phyloP scores from a whole-genome alignment of 2,797 vertebrate genomes.

The Erithacus rubecula region DNA sequence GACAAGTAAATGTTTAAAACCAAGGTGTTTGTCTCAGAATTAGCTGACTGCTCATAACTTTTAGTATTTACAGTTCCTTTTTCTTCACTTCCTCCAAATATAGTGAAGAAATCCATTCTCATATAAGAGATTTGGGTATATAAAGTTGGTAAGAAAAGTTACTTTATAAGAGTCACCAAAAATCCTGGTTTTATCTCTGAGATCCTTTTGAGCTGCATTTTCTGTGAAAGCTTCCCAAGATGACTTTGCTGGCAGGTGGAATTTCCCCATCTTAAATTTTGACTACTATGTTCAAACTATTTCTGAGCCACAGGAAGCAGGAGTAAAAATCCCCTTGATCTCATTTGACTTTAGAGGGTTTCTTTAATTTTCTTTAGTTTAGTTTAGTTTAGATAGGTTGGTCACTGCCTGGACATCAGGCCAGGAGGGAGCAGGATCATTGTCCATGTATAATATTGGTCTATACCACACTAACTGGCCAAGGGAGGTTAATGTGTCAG shows the following conservation, averaged over 20 bases:
- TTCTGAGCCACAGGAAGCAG: not conserved
- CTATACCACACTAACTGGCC: not conserved
- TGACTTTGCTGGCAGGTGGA: not conserved
- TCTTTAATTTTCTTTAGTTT: not conserved
- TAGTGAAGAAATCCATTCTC: not conserved
- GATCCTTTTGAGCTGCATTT: not conserved
- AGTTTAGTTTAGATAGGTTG: too few species aligned
- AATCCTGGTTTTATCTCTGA: not conserved
- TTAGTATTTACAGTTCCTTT: not conserved
- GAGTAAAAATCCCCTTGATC: not conserved
- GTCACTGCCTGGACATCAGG: not conserved
- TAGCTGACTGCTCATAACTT: not conserved
- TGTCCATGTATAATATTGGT: fast-evolving
- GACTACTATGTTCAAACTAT: not conserved
- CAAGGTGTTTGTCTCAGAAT: not conserved
- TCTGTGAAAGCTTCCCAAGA: not conserved
- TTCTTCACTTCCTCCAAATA: not conserved
- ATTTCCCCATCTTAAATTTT: not conserved
- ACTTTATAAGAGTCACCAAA: not conserved
- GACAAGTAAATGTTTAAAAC: not conserved
- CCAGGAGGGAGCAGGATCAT: fast-evolving
- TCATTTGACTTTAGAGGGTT: not conserved
- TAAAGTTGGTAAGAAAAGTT: not conserved
- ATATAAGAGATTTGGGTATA: fast-evolving
- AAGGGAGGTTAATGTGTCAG: not conserved